phyloP scores from a whole-genome alignment of 2,888 invertebrate genomes.

The Spialia ferax region DNA sequence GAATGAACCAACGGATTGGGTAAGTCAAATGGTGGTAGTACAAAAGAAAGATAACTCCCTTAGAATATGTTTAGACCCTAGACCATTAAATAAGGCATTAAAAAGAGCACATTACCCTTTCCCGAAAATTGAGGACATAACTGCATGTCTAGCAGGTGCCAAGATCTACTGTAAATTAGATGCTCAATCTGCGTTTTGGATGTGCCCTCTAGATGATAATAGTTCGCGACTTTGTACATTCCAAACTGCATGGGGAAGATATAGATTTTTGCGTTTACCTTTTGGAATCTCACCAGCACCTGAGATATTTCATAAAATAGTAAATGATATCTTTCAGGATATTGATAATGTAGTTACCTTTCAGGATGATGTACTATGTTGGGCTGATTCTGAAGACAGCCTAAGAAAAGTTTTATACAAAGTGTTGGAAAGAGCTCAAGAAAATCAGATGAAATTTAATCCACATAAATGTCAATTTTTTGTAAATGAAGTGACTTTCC shows the following conservation, averaged over 20 bases:
- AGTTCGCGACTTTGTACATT: not conserved
- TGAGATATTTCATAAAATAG: constrained; percentile 2
- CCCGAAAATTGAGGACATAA: not conserved
- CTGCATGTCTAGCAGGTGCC: not conserved
- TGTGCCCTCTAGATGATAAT: not conserved
- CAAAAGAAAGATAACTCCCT: constrained; percentile 1
- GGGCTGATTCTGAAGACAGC: not conserved
- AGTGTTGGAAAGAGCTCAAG: not conserved
- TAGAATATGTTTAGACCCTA: constrained; percentile 4
- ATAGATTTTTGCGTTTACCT: constrained; percentile 1
- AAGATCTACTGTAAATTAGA: not conserved
- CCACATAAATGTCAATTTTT: constrained; percentile 2
- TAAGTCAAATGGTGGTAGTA: constrained; percentile 4
- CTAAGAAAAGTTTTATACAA: not conserved
- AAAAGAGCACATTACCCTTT: constrained; percentile 1
- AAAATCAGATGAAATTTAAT: constrained; percentile 3
- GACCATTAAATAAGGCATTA: not conserved
- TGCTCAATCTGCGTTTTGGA: constrained; percentile 1
- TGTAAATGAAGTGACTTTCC: not conserved
- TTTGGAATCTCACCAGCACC: not conserved
- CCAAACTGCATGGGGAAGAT: constrained; percentile 1
- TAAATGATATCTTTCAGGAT: not conserved
- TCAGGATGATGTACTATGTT: not conserved
- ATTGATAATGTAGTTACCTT: not conserved
- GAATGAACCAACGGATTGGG: constrained; percentile 6